Evolutionary conservation across 1,140 invertebrate species (phyloP).

Genomic region (Episyrphus balteatus): DNA sequence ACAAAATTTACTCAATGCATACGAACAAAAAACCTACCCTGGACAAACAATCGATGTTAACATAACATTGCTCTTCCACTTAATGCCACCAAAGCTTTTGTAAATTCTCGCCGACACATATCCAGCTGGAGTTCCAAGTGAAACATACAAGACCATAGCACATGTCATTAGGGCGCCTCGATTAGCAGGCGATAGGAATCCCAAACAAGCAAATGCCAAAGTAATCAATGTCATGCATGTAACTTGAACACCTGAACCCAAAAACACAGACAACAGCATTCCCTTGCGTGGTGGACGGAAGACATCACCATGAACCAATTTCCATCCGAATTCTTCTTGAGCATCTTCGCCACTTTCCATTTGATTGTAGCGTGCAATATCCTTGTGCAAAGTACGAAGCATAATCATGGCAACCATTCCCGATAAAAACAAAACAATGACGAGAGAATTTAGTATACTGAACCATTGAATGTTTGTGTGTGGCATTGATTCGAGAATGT

Average conservation of each 20-base stretch:
- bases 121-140: slow-evolving; percentile 89
- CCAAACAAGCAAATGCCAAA: slow-evolving; percentile 90
- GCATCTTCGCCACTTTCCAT: slow-evolving; percentile 94
- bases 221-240: slow-evolving; percentile 65
- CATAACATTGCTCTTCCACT: slow-evolving; percentile 97
- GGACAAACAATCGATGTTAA: slow-evolving; percentile 92
- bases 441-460: slow-evolving; percentile 81
- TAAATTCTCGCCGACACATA: slow-evolving; percentile 94
- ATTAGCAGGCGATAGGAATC: slow-evolving; percentile 96
- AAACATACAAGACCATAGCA: slow-evolving; percentile 88
- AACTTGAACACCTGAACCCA: slow-evolving; percentile 92
- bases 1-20: not conserved
- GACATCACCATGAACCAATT: slow-evolving; percentile 91
- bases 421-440: slow-evolving; percentile 81
- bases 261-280: slow-evolving; percentile 89
- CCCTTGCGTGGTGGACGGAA: slow-evolving; percentile 93
- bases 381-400: slow-evolving; percentile 91
- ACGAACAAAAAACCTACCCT: slow-evolving; percentile 53
- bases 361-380: slow-evolving; percentile 97
- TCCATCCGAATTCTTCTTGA: slow-evolving; percentile 98
- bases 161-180: slow-evolving; percentile 97
- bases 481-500: slow-evolving; percentile 95
- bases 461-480: slow-evolving; percentile 99
- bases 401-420: slow-evolving; percentile 99
- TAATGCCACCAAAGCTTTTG: slow-evolving; percentile 95